Conservation (phyloP, 2,888 invertebrate species). For the Galeruca laticollis region DNA sequence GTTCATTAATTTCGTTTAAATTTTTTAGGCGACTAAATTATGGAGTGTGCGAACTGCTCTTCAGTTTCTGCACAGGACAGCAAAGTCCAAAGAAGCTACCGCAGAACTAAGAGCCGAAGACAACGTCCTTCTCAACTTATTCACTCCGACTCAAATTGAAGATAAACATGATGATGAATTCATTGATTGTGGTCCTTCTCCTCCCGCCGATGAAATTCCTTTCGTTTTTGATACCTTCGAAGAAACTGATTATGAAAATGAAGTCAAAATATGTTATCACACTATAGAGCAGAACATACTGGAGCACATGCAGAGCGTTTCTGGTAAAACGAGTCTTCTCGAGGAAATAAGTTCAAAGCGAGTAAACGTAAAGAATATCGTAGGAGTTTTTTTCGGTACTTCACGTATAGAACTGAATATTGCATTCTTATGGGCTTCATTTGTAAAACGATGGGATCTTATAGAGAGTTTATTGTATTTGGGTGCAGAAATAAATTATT, state of each 20-base stretch:
- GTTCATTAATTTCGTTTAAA: background rate
- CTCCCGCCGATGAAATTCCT: slow-evolving; percentile 82
- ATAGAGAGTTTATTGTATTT: slow-evolving; percentile 71
- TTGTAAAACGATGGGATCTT: slow-evolving; percentile 77
- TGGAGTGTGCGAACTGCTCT: slow-evolving; percentile 31
- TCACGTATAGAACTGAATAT: slow-evolving; percentile 78
- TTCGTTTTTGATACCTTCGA: slow-evolving; percentile 85
- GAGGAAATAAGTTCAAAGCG: slow-evolving; percentile 80
- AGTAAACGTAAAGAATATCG: slow-evolving; percentile 71
- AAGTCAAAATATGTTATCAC: slow-evolving; percentile 79
- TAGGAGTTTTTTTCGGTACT: slow-evolving; percentile 68
- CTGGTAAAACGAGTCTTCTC: slow-evolving; percentile 75
- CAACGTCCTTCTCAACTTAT: slow-evolving; percentile 17
- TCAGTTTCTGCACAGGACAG: slow-evolving; percentile 27
- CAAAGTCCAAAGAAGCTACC: slow-evolving; percentile 22
- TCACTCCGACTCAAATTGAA: background rate
- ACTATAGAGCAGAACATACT: slow-evolving; percentile 78
- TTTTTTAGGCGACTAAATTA: slow-evolving; percentile 21
- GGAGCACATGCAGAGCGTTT: slow-evolving; percentile 78
- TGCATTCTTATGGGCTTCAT: slow-evolving; percentile 80
- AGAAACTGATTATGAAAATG: slow-evolving; percentile 72
- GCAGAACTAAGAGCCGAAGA: slow-evolving; percentile 21
- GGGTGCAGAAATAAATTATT: slow-evolving; percentile 64
- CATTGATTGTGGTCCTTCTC: slow-evolving; percentile 83
- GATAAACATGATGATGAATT: slow-evolving; percentile 69